A percentile compares a stretch with the other conserved stretches of the same genome.
Conservation (phyloP, 2,797 vertebrate genomes). For the Pseudomugil gertrudae region DNA sequence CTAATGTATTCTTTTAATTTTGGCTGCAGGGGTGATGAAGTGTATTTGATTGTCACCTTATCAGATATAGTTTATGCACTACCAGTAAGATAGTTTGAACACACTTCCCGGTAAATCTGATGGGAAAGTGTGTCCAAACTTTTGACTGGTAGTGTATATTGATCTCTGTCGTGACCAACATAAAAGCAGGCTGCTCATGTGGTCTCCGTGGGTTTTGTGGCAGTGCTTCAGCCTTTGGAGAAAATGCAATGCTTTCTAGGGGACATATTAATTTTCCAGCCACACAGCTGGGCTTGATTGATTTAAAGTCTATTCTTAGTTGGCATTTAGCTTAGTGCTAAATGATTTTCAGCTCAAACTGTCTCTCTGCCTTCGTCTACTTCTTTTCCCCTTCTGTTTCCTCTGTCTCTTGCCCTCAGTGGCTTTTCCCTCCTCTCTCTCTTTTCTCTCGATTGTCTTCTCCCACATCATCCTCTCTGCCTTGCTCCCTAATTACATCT, state of each 20-base stretch:
- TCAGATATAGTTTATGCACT: conserved; percentile 6
- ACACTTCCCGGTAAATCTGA: too few relatives aligned
- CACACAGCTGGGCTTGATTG: conserved; percentile 78
- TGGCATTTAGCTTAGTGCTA: conserved; percentile 83
- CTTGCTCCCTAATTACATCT: conserved; percentile 62
- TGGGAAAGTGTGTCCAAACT: too few relatives aligned
- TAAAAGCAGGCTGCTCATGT: conserved; percentile 9
- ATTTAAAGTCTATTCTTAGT: conserved; percentile 85
- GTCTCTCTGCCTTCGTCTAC: conserved; percentile 52
- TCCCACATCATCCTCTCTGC: conserved; percentile 37
- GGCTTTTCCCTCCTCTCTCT: conserved; percentile 11
- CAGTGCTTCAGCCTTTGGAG: conserved; percentile 34
- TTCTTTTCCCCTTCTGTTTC: conserved; percentile 30
- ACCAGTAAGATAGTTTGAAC: too few relatives aligned
- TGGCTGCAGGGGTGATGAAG: conserved; percentile 9
- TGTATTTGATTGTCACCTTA: conserved; percentile 15
- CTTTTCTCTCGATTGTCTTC: conserved; percentile 17
- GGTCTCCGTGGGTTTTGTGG: conserved; percentile 9
- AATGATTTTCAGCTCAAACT: conserved; percentile 80
- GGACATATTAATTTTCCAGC: conserved; percentile 72
- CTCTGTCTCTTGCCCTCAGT: conserved; percentile 31
- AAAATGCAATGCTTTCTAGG: conserved; percentile 56
- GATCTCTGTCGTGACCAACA: conserved; percentile 6
- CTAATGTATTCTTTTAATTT: neutral
- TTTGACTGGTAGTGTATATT: neutral